A percentile compares a stretch with the other conserved stretches of the same genome.
Conservation (phyloP, 2,888 invertebrate species). For the Ochropleura leucogaster region DNA sequence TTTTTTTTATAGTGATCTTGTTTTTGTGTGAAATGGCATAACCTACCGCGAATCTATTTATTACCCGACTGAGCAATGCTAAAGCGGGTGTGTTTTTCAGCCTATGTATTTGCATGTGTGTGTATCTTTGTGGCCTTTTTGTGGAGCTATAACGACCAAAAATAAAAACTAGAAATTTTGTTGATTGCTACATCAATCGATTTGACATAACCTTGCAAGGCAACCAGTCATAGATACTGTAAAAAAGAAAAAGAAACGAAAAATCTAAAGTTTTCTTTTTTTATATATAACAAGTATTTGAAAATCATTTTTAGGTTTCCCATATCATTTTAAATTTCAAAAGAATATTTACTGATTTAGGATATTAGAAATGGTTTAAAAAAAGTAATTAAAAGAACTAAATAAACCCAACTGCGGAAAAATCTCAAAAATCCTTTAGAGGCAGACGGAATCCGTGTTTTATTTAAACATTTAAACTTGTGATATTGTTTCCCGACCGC, state of each 20-base stretch:
- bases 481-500: conserved; percentile 26
- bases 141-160: neutral
- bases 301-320: neutral
- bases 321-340: neutral
- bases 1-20: neutral
- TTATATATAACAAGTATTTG: neutral
- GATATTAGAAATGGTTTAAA: neutral
- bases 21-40: neutral
- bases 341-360: no score
- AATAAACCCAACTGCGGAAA: neutral
- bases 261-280: no score
- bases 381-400: neutral
- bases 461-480: conserved; percentile 21
- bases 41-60: no score
- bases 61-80: no score
- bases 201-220: no score
- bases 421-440: neutral
- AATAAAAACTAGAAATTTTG: no score
- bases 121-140: no score
- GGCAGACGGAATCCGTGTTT: neutral
- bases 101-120: neutral
- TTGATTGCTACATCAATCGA: no score
- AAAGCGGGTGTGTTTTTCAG: neutral
- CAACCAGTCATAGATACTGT: neutral
- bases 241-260: no score